These are phyloP conservation scores for Pharmacophagus antenor DNA, from an alignment of 2,888 invertebrate species.

Conservation along the genomic window DNA sequence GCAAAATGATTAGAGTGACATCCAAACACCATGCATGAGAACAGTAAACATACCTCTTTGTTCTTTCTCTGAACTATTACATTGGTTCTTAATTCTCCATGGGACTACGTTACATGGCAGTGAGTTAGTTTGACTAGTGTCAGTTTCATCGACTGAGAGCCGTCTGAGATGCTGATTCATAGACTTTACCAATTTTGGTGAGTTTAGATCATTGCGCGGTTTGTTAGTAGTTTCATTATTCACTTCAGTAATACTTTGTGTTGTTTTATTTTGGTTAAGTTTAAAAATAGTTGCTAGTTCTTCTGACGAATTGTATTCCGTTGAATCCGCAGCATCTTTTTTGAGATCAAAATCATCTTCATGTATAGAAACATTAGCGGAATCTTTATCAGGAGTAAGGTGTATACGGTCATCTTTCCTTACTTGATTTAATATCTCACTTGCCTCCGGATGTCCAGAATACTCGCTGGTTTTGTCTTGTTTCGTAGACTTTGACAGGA, in stretches of 20 bases:
- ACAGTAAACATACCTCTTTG: constrained; percentile 74
- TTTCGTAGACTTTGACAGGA: constrained; percentile 52
- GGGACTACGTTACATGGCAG: constrained; percentile 72
- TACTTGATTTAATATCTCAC: constrained; percentile 58
- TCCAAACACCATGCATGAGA: constrained; percentile 73
- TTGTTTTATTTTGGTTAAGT: constrained; percentile 47
- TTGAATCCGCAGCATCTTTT: constrained; percentile 67
- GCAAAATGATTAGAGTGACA: constrained; percentile 72
- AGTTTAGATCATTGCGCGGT: constrained; percentile 64
- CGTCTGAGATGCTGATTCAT: constrained; percentile 73
- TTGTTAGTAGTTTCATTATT: constrained; percentile 41
- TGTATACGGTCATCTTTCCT: constrained; percentile 47
- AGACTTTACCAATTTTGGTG: constrained; percentile 71
- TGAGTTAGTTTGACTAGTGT: constrained; percentile 73
- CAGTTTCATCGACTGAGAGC: constrained; percentile 63
- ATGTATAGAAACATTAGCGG: constrained; percentile 68
- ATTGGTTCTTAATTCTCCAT: constrained; percentile 74
- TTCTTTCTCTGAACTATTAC: constrained; percentile 71
- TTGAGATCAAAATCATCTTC: constrained; percentile 69
- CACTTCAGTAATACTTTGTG: constrained; percentile 28
- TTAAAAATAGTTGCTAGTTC: constrained; percentile 84
- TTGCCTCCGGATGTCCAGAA: constrained; percentile 56
- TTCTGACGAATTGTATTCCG: constrained; percentile 84
- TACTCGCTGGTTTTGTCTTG: constrained; percentile 42
- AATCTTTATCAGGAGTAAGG: constrained; percentile 56